phyloP scores from a whole-genome alignment of 30 jellyfish, hydroid and myxozoan genomes.

The Pelagia noctiluca region DNA sequence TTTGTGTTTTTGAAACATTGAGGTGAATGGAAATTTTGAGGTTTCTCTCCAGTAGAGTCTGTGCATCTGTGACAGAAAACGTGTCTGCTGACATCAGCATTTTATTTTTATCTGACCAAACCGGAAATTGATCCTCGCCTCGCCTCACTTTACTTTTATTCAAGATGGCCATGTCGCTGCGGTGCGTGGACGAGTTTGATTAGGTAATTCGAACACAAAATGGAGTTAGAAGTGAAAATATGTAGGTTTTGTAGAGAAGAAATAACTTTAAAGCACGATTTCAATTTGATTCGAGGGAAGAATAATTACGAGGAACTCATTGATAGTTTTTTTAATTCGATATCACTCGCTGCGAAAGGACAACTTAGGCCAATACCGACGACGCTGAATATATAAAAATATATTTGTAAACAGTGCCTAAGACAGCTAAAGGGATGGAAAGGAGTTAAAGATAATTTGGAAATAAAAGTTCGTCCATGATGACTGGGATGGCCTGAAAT shows the following conservation, averaged over 20 bases:
- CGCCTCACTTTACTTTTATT: conserved; percentile 14
- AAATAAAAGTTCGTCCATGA: too few relatives aligned
- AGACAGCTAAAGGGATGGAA: too few relatives aligned
- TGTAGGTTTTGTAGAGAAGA: not conserved
- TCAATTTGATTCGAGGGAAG: too few relatives aligned
- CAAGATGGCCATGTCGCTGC: conserved; percentile 8
- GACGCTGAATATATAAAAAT: too few relatives aligned
- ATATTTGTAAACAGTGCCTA: too few relatives aligned
- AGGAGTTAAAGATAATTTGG: too few relatives aligned
- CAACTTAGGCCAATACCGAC: too few relatives aligned
- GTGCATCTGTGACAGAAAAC: conserved; percentile 4
- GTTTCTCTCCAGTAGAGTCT: conserved; percentile 4
- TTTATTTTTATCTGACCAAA: not conserved
- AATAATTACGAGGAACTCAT: too few relatives aligned
- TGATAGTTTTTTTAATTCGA: too few relatives aligned
- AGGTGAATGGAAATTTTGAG: not conserved
- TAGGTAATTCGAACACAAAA: not conserved
- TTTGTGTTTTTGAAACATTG: not conserved
- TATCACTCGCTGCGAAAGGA: too few relatives aligned
- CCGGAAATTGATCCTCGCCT: not conserved
- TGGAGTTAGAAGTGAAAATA: not conserved
- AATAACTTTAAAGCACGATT: not conserved
- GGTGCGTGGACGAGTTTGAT: not conserved
- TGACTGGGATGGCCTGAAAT: too few relatives aligned
- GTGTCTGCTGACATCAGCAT: conserved; percentile 5